Conservation (phyloP, 2,113 vertebrate species). For the Petrocephalus microphthalmus region DNA sequence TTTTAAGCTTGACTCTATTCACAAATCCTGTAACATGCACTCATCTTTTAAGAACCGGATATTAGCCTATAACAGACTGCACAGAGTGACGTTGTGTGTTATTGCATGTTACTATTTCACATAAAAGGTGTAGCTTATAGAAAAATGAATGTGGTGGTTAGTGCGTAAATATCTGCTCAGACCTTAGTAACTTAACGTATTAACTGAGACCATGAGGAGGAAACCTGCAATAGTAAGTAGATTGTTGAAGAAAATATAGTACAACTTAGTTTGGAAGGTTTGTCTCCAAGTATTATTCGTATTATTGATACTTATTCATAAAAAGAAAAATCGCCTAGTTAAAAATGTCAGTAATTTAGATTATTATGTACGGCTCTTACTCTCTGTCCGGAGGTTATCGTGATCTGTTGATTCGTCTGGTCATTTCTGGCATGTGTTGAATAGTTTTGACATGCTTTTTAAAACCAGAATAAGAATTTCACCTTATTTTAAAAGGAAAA, state of each 20-base stretch:
- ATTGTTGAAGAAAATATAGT: neutral
- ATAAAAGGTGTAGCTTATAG: neutral
- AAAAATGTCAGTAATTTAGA: neutral
- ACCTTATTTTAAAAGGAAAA: neutral
- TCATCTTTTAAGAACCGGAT: neutral
- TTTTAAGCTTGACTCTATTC: neutral
- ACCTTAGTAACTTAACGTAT: neutral
- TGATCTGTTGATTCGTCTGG: neutral
- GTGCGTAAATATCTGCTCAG: neutral
- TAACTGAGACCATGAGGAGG: neutral
- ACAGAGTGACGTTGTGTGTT: neutral
- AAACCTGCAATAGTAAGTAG: neutral
- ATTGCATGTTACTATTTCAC: neutral
- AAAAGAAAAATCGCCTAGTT: neutral
- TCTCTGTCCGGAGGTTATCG: neutral
- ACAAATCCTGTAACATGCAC: neutral
- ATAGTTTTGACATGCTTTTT: neutral
- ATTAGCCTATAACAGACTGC: too few species aligned
- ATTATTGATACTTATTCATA: neutral
- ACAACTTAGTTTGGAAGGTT: neutral
- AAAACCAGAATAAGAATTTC: neutral
- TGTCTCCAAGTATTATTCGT: neutral
- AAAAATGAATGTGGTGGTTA: neutral
- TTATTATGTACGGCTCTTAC: neutral
- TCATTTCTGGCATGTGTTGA: neutral